phyloP scores from a whole-genome alignment of 1,140 invertebrate species.

The Macrostomum lignano region DNA sequence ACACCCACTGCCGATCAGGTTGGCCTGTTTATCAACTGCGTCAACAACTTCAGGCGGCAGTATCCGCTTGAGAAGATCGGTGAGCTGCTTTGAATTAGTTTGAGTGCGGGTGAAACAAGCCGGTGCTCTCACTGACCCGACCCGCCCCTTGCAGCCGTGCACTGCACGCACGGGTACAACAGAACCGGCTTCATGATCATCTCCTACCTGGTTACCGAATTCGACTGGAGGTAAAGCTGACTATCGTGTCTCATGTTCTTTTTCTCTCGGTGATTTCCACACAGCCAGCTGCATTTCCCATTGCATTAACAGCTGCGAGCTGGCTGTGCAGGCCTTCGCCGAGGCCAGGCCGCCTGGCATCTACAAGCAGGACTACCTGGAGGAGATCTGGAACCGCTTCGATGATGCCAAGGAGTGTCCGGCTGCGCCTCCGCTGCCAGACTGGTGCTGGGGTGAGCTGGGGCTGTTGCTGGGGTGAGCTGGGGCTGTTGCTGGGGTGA shows the following conservation, averaged over 20 bases:
- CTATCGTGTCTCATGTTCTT: background rate
- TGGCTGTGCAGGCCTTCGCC: conserved; percentile 46
- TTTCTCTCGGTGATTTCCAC: conserved; percentile 8
- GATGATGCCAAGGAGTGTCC: conserved; percentile 43
- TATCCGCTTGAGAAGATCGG: conserved; percentile 45
- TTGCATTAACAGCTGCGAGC: conserved; percentile 36
- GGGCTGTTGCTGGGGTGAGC: too few species aligned
- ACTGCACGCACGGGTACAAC: conserved; percentile 97
- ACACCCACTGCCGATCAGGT: conserved; percentile 39
- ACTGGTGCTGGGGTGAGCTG: conserved; percentile 46
- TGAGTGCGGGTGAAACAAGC: too few species aligned
- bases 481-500: background rate
- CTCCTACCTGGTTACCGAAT: conserved; percentile 53
- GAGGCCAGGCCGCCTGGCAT: conserved; percentile 35
- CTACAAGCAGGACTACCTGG: conserved; percentile 39
- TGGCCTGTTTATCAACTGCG: conserved; percentile 43
- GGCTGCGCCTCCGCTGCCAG: conserved; percentile 42
- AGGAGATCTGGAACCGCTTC: conserved; percentile 37
- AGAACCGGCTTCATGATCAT: conserved; percentile 70
- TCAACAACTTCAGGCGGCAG: conserved; percentile 43
- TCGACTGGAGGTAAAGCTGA: conserved; percentile 28
- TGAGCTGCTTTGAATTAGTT: conserved; percentile 9
- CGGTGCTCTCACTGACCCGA: background rate
- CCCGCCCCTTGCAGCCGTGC: conserved; percentile 36
- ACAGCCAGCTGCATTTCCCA: background rate